Evolutionary conservation across 1,140 invertebrate genomes (phyloP), one percentile per base, ranked within the genome.

Genomic region (Drosophila pectinifera): DNA sequence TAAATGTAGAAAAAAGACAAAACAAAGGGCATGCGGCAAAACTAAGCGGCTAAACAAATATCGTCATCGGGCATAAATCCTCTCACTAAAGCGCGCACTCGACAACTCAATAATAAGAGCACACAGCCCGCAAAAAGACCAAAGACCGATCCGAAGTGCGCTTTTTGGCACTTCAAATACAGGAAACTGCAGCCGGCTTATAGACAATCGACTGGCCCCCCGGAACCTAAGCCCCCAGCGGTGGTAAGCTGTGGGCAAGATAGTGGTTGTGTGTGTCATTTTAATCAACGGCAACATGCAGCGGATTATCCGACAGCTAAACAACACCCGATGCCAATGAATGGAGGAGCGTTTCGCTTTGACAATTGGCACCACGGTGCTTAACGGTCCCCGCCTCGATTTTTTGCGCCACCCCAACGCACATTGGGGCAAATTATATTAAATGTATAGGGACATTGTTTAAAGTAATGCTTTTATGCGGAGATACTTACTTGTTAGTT

Each of bases 11-110:
- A 53, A 53, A 61, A 43, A 14, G 11, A 13, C 28, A 67, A 72
- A 76, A 88, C 79, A 86, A 88, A 76, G 42, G 79, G 10, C 58
- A 63, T 78, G 78, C 62, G 75, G 45, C 43, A 59, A 82, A 82
- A 73, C 83, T 88, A 86, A 88, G 83, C 84, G 84, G 70, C 80
- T 79, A 83, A 83, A 82, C 83, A 88, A 88, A 88, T 88, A 88
- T 65, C 61, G 64, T 39, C 72, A 80, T 53, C 54, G 62, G 53
- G 62, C 79, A 78, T 82, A 82, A 86, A 88, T 83, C 83, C 80
- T 82, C 80, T 73, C 70, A 79, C 79, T 62, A 83, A 88, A 83
- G 59, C 58, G 79, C 64, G 61, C 75, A 83, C 68, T 81, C 78
- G 68, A 77, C 78, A 85, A 57, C 73, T 56, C 76, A 70, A 68